phyloP scores from a whole-genome alignment of 2,888 invertebrate species.

The Melinaea marsaeus region DNA sequence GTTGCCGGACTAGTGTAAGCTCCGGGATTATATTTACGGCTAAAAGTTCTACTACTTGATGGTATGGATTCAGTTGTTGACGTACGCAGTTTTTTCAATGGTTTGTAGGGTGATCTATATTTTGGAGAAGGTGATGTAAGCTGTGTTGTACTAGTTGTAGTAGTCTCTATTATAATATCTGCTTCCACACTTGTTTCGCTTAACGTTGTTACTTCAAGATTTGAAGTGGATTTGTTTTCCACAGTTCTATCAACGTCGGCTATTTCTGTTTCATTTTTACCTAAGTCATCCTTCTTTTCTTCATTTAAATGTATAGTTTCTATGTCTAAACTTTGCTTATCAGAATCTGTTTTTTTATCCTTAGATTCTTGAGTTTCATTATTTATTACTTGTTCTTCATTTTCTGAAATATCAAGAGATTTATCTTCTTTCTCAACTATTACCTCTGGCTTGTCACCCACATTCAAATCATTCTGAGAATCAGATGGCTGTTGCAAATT shows the following conservation, averaged over 20 bases:
- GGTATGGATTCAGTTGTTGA: slow-evolving; percentile 64
- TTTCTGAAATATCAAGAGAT: slow-evolving; percentile 10
- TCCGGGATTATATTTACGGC: slow-evolving; percentile 70
- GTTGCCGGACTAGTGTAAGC: slow-evolving; percentile 69
- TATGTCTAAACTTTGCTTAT: slow-evolving; percentile 4
- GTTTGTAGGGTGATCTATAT: slow-evolving; percentile 62
- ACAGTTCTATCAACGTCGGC: neutral
- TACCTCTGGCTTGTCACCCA: slow-evolving; percentile 4
- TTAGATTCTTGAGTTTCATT: neutral
- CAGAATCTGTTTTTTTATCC: slow-evolving; percentile 10
- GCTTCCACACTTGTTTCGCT: slow-evolving; percentile 20
- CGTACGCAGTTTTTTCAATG: slow-evolving; percentile 60
- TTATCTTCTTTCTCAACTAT: slow-evolving; percentile 7
- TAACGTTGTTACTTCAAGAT: slow-evolving; percentile 18
- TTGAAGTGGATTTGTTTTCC: slow-evolving; percentile 11
- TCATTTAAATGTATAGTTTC: neutral
- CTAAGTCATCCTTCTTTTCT: neutral
- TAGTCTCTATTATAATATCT: slow-evolving; percentile 41
- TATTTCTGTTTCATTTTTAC: neutral
- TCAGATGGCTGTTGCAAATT: neutral
- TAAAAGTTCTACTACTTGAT: slow-evolving; percentile 64
- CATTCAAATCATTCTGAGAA: neutral
- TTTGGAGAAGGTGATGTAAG: slow-evolving; percentile 45
- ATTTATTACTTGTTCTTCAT: neutral
- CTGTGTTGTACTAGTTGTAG: slow-evolving; percentile 52